phyloP scores from a whole-genome alignment of 1,140 invertebrate species.

The Anadara kagoshimensis region DNA sequence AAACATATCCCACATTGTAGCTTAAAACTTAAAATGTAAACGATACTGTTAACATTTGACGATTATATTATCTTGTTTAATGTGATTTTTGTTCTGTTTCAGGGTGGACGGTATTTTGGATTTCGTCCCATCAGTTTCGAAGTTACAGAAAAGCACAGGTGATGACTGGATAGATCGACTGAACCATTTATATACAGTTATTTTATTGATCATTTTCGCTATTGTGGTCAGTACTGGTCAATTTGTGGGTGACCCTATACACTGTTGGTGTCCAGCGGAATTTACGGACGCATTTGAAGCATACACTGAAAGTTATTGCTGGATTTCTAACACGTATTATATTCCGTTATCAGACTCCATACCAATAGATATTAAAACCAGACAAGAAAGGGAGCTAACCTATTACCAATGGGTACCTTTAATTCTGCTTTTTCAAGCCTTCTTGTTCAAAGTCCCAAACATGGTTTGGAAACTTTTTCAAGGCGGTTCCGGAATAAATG shows the following conservation, averaged over 20 bases:
- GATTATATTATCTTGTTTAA: neutral
- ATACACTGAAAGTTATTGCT: constrained; percentile 72
- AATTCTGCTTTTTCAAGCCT: constrained; percentile 94
- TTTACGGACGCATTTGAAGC: constrained; percentile 53
- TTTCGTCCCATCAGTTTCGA: constrained; percentile 54
- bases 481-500: constrained; percentile 58
- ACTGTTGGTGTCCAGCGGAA: constrained; percentile 73
- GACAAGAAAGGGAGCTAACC: constrained; percentile 73
- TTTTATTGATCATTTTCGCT: constrained; percentile 61
- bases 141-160: constrained; percentile 55
- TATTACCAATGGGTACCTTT: constrained; percentile 99
- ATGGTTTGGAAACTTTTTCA: constrained; percentile 88
- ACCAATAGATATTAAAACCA: constrained; percentile 58
- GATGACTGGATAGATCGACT: constrained; percentile 68
- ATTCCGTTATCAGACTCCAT: constrained; percentile 75
- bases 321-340: constrained; percentile 75
- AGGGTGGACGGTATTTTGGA: constrained; percentile 58
- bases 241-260: constrained; percentile 72
- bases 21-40: too few relatives aligned
- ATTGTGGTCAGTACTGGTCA: constrained; percentile 64
- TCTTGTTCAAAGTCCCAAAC: constrained; percentile 95
- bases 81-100: constrained; percentile 18
- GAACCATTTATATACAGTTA: constrained; percentile 64
- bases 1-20: too few relatives aligned
- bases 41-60: neutral